Percentiles rank a stretch among this genome's conserved stretches.
Conservation (phyloP, 2,113 vertebrate species). For the Dolichotis patagonum region DNA sequence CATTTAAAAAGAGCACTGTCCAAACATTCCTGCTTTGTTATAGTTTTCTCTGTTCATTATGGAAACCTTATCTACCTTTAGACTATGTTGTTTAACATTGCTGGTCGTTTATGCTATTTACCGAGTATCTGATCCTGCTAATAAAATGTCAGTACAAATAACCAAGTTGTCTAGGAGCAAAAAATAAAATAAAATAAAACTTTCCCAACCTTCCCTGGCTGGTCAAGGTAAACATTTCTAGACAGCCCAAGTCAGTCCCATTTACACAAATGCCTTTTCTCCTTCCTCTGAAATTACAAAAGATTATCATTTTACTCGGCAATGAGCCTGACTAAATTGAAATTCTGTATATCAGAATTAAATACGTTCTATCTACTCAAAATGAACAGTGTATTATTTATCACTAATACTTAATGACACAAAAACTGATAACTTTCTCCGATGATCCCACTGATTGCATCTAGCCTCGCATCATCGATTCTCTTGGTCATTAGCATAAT, state of each 20-base stretch:
- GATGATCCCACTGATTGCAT: conserved; percentile 88
- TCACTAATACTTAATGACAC: conserved; percentile 91
- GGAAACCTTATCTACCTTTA: conserved; percentile 66
- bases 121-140: conserved; percentile 62
- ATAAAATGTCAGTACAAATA: conserved; percentile 75
- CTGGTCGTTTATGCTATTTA: conserved; percentile 52
- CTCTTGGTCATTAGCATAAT: conserved; percentile 88
- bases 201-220: conserved; percentile 59
- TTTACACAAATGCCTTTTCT: conserved; percentile 83
- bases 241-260: conserved; percentile 11
- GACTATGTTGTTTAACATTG: conserved; percentile 65
- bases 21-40: conserved; percentile 41
- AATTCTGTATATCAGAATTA: conserved; percentile 87
- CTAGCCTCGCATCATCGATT: conserved; percentile 85
- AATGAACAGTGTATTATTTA: conserved; percentile 88
- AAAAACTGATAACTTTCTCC: conserved; percentile 87
- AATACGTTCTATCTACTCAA: conserved; percentile 86
- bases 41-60: conserved; percentile 30
- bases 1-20: background rate
- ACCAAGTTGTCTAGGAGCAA: conserved; percentile 56
- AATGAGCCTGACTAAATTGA: conserved; percentile 85
- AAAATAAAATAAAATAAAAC: background rate
- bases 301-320: conserved; percentile 86
- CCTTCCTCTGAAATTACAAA: conserved; percentile 85
- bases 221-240: conserved; percentile 80